These are phyloP conservation scores for Crossaster papposus DNA, from an alignment of 53 echinoderm and acorn worm species.

Conservation along the genomic window DNA sequence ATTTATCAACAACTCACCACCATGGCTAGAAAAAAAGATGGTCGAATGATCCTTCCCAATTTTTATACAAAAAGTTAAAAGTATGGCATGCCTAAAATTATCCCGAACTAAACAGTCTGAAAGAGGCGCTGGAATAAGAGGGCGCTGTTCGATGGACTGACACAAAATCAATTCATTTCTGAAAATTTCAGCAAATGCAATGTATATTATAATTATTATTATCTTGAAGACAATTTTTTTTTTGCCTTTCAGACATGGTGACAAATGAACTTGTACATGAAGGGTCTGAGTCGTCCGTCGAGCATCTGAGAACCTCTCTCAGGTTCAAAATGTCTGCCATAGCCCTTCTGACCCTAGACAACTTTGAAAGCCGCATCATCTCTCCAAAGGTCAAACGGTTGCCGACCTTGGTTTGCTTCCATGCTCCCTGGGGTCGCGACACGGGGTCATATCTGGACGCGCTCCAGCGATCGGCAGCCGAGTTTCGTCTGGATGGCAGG, in stretches of 20 bases:
- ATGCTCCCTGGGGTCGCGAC: conserved; percentile 83
- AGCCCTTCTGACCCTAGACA: conserved; percentile 32
- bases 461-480: conserved; percentile 62
- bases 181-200: no score
- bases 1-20: no score
- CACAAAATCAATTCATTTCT: no score
- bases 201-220: no score
- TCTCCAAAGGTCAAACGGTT: conserved; percentile 14
- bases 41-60: no score
- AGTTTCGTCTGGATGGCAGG: conserved; percentile 56
- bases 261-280: neutral
- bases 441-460: conserved; percentile 64
- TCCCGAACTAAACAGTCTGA: no score
- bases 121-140: no score
- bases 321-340: conserved; percentile 35
- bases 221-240: neutral
- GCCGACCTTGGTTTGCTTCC: conserved; percentile 82
- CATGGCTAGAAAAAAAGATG: no score
- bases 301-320: conserved; percentile 15
- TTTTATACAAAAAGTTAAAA: no score
- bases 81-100: no score
- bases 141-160: no score
- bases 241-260: neutral
- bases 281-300: neutral
- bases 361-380: conserved; percentile 50